Percentiles rank a stretch among this genome's conserved stretches.
These are phyloP conservation scores for Polyergus mexicanus DNA, from an alignment of 1,140 invertebrate genomes.

Conservation along the genomic window DNA sequence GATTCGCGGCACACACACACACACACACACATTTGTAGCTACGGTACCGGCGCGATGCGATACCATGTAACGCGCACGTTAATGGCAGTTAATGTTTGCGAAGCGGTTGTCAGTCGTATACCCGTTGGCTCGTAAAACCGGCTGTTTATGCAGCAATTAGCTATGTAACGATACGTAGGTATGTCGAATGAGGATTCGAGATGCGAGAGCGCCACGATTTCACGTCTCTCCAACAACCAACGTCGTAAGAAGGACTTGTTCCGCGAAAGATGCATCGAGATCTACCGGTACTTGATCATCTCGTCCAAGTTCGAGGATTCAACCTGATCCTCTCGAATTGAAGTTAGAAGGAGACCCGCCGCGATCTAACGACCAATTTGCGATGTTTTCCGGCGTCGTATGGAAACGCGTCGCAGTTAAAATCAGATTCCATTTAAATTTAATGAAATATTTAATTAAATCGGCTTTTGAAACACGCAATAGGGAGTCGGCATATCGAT, in stretches of 20 bases:
- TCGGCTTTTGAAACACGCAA: constrained; percentile 72
- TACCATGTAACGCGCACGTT: constrained; percentile 74
- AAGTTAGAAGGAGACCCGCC: not conserved
- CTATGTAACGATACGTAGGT: constrained; percentile 76
- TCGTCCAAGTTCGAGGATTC: not conserved
- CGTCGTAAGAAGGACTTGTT: constrained; percentile 7
- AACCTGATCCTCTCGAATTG: not conserved
- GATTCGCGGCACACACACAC: constrained; percentile 1
- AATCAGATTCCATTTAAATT: constrained; percentile 38
- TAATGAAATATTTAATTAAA: constrained; percentile 63
- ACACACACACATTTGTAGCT: constrained; percentile 6
- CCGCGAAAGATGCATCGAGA: not conserved
- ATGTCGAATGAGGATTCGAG: constrained; percentile 72
- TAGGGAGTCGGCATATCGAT: constrained; percentile 66
- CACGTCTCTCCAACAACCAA: constrained; percentile 23
- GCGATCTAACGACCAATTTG: not conserved
- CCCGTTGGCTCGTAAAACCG: constrained; percentile 79
- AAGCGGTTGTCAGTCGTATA: constrained; percentile 77
- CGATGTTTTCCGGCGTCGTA: not conserved
- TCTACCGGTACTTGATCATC: not conserved
- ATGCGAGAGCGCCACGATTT: constrained; percentile 50
- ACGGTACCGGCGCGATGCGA: constrained; percentile 45
- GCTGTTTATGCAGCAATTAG: constrained; percentile 86
- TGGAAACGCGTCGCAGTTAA: constrained; percentile 8
- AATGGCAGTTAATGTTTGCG: constrained; percentile 84